phyloP scores from a whole-genome alignment of 2,888 invertebrate species.

The Coleophora flavipennella region DNA sequence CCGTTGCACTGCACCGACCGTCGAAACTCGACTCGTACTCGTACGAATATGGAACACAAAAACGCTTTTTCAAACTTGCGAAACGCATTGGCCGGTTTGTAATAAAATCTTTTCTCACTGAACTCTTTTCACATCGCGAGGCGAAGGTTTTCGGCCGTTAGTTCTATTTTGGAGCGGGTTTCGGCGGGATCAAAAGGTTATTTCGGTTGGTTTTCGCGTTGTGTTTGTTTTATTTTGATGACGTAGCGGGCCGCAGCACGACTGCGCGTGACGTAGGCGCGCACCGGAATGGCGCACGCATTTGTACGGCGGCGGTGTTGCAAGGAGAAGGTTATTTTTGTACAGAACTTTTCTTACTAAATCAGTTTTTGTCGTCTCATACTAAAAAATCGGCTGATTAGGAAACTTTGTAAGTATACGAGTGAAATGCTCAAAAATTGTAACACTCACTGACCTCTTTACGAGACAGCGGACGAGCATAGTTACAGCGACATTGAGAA shows the following conservation, averaged over 20 bases:
- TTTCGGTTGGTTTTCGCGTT: not conserved
- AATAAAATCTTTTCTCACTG: slow-evolving; percentile 1
- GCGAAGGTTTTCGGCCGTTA: not conserved
- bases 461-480: too few relatives aligned
- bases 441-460: too few relatives aligned
- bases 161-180: not conserved
- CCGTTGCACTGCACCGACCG: slow-evolving; percentile 19
- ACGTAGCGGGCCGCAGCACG: slow-evolving; percentile 21
- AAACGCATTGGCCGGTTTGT: slow-evolving; percentile 12
- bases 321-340: slow-evolving; percentile 14
- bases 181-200: not conserved
- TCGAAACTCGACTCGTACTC: too few relatives aligned
- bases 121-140: not conserved
- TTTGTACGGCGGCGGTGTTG: slow-evolving; percentile 35
- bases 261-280: slow-evolving; percentile 26
- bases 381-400: too few relatives aligned
- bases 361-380: too few relatives aligned
- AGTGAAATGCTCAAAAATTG: too few relatives aligned
- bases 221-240: slow-evolving; percentile 35
- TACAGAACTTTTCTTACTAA: too few relatives aligned
- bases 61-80: slow-evolving; percentile 14
- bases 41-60: slow-evolving; percentile 15
- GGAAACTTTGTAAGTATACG: too few relatives aligned
- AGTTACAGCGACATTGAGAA: too few relatives aligned
- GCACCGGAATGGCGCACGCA: slow-evolving; percentile 56